These are phyloP conservation scores for Benthochromis sp. DNA, from an alignment of 2,113 vertebrate species.

Conservation along the genomic window DNA sequence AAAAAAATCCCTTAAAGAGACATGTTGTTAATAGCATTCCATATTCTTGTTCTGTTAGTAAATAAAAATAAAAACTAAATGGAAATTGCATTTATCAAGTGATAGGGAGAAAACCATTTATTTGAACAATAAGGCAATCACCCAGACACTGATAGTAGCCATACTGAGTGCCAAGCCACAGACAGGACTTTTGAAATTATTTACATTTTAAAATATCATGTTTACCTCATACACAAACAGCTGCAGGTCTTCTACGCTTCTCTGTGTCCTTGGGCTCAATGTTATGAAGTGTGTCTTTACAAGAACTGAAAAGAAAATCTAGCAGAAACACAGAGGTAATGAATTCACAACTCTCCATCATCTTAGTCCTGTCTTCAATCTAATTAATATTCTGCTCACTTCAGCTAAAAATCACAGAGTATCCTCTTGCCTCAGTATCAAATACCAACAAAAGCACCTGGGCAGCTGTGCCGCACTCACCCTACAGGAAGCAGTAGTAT, in stretches of 20 bases:
- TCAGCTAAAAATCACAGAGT: background rate
- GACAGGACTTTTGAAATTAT: background rate
- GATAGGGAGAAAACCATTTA: background rate
- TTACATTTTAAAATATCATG: background rate
- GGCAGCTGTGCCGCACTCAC: background rate
- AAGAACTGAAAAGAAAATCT: background rate
- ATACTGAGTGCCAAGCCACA: background rate
- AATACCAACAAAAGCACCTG: background rate
- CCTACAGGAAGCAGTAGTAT: background rate
- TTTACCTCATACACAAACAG: background rate
- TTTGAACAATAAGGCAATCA: background rate
- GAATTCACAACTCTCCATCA: background rate
- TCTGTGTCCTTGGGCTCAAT: background rate
- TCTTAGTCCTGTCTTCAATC: background rate
- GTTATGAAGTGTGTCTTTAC: background rate
- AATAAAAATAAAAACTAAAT: background rate
- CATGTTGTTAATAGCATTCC: background rate
- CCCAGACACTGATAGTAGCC: background rate
- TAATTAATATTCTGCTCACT: conserved; percentile 23
- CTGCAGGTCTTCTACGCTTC: background rate
- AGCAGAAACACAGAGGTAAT: background rate
- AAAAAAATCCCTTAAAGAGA: background rate
- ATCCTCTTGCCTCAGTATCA: background rate
- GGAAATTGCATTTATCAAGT: background rate
- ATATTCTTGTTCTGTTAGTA: background rate